These are phyloP conservation scores for Eupeodes latifasciatus DNA, from an alignment of 2,888 invertebrate species.

Conservation along the genomic window DNA sequence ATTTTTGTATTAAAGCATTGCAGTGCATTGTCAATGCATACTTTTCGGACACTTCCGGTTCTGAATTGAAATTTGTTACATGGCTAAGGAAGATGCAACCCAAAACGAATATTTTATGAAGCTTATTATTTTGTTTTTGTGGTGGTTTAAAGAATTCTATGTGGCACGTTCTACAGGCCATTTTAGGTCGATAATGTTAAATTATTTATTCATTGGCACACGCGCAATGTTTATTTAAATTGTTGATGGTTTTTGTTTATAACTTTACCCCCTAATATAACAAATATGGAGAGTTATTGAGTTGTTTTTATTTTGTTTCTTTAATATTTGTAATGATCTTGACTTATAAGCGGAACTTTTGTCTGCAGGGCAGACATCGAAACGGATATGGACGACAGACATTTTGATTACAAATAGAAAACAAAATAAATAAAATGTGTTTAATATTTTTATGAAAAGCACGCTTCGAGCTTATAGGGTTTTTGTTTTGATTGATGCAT, in stretches of 20 bases:
- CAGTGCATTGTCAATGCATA: conserved; percentile 20
- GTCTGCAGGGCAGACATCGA: conserved; percentile 47
- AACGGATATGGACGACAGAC: conserved; percentile 69
- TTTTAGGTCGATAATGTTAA: conserved; percentile 57
- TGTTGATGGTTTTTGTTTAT: conserved; percentile 11
- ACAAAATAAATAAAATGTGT: conserved; percentile 47
- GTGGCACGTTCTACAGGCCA: conserved; percentile 68
- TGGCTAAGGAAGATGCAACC: conserved; percentile 65
- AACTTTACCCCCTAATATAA: background rate
- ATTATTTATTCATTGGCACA: conserved; percentile 70
- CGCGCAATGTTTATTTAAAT: conserved; percentile 42
- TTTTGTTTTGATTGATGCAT: conserved; percentile 29
- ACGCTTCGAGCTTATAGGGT: background rate
- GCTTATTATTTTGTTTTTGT: conserved; percentile 19
- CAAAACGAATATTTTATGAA: conserved; percentile 67
- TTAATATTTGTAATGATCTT: conserved; percentile 49
- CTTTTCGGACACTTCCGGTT: conserved; percentile 68
- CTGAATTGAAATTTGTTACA: conserved; percentile 34
- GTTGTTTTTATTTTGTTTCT: conserved; percentile 26
- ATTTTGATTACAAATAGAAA: conserved; percentile 51
- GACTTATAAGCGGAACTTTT: conserved; percentile 66
- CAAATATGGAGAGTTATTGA: conserved; percentile 35
- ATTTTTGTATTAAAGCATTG: conserved; percentile 36
- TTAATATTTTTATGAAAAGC: background rate
- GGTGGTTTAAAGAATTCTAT: conserved; percentile 44